Evolutionary conservation across 2,113 vertebrate genomes (phyloP).

Genomic region (Nematolebias whitei): DNA sequence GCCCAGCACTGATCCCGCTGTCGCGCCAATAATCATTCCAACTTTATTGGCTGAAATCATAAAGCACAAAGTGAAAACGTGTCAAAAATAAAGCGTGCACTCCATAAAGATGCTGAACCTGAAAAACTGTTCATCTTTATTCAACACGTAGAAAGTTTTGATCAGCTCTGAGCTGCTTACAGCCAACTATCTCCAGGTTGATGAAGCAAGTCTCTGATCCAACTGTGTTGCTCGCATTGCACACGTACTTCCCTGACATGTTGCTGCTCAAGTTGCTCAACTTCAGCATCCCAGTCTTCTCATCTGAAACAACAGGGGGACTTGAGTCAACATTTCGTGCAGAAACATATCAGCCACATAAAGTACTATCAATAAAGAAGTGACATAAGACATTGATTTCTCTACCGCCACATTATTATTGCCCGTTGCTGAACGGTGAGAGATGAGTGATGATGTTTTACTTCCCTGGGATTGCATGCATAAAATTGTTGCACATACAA

Average conservation of each 20-base stretch:
- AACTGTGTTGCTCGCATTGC: constrained; percentile 80
- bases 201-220: constrained; percentile 82
- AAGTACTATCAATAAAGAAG: too few relatives aligned
- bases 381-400: too few relatives aligned
- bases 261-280: constrained; percentile 84
- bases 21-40: constrained; percentile 83
- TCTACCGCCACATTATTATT: too few relatives aligned
- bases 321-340: background rate
- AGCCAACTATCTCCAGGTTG: constrained; percentile 81
- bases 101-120: too few relatives aligned
- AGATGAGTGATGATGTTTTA: too few relatives aligned
- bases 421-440: too few relatives aligned
- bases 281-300: constrained; percentile 76
- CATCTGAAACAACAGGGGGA: constrained; percentile 67
- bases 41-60: constrained; percentile 66
- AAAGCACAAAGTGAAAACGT: background rate
- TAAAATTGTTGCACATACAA: too few relatives aligned
- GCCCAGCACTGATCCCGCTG: constrained; percentile 81
- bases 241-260: constrained; percentile 87
- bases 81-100: background rate
- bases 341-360: background rate
- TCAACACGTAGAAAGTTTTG: too few relatives aligned
- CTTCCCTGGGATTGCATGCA: too few relatives aligned
- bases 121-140: too few relatives aligned
- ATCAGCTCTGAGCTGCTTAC: constrained; percentile 75